Evolutionary conservation across 2,888 invertebrate genomes (phyloP), one percentile per base, ranked within the genome.

Genomic region (Oscheius onirici): DNA sequence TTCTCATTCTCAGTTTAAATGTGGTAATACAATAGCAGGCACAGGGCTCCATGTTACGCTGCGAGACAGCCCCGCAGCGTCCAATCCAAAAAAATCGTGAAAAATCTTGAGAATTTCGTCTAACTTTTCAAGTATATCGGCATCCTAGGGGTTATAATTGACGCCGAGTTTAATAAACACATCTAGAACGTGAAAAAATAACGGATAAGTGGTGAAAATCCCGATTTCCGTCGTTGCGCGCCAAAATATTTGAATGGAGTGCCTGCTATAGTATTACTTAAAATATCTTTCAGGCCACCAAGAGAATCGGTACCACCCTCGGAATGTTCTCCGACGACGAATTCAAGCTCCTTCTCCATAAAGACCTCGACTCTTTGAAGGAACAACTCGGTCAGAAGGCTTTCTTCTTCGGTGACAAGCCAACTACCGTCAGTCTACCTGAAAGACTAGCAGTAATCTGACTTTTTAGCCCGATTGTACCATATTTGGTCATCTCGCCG

Each of bases 391-490:
- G 68, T 1, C 43, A 43, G 41, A 55, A 55, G 10, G 24, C n/a
- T 15, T 68, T 44, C 13, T 43, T 68, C 57, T 41, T 57, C 22
- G 68, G 68, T 2, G 26, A 68, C 28, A 24, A 43, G 5, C 54
- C 52, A 11, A 68, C 55, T 6, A 24, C 57, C 13, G 68, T 68
- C n/a, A 22, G 40, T n/a, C 22, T 41, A 1, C 22, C 2, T 63
- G 6, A 6, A 0, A 28, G n/a, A 6, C 17, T 24, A 13, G 44
- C 43, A 5, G 5, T 55, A 43, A 22, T 3, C 22, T 17, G 15
- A 10, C 20, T 20, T 63, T 63, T 60, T 60, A 69, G 69, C 44
- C 60, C 34, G 70, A 70, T 41, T 70, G 70, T 28, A 52, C 70
- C 2, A 20, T 70, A 3, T 70, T 70, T 40, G 70, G 70, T 5